Conservation (phyloP, 2,797 vertebrate species). For the Megalops cyprinoides region DNA sequence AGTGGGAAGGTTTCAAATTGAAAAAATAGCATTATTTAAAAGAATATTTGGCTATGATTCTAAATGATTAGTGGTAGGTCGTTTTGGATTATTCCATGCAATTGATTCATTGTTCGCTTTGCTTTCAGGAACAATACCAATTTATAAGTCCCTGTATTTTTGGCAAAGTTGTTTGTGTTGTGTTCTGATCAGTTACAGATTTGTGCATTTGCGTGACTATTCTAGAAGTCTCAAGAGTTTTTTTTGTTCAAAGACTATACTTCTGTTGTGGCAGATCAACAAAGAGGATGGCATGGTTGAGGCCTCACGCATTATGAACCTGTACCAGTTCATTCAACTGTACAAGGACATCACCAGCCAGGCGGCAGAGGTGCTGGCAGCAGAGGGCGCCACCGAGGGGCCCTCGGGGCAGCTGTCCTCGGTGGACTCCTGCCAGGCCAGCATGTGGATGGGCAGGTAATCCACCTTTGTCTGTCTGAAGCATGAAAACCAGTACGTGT, state of each 20-base stretch:
- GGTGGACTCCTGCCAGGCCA: conserved; percentile 88
- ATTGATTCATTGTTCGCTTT: too few relatives aligned
- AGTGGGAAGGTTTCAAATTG: conserved; percentile 44
- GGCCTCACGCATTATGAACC: conserved; percentile 94
- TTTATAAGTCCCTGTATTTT: not conserved
- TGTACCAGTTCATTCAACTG: conserved; percentile 96
- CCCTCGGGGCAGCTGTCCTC: conserved; percentile 72
- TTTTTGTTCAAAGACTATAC: not conserved
- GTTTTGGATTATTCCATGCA: too few relatives aligned
- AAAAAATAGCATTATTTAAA: not conserved
- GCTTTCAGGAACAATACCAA: too few relatives aligned
- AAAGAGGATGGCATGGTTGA: conserved; percentile 89
- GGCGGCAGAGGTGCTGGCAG: conserved; percentile 82
- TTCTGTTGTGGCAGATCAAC: conserved; percentile 83
- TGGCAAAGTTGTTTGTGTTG: not conserved
- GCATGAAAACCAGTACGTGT: not conserved
- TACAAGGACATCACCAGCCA: conserved; percentile 94
- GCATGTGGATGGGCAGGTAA: conserved; percentile 97
- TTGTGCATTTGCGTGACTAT: too few relatives aligned
- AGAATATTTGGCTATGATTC: not conserved
- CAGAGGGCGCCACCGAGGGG: conserved; percentile 69
- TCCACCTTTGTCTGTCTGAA: too few relatives aligned
- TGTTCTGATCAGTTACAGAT: too few relatives aligned
- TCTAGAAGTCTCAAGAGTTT: not conserved
- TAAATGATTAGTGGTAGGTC: not conserved